These are phyloP conservation scores for Pachyseris speciosa DNA, from an alignment of 64 coral and sea anemone species.

Conservation along the genomic window DNA sequence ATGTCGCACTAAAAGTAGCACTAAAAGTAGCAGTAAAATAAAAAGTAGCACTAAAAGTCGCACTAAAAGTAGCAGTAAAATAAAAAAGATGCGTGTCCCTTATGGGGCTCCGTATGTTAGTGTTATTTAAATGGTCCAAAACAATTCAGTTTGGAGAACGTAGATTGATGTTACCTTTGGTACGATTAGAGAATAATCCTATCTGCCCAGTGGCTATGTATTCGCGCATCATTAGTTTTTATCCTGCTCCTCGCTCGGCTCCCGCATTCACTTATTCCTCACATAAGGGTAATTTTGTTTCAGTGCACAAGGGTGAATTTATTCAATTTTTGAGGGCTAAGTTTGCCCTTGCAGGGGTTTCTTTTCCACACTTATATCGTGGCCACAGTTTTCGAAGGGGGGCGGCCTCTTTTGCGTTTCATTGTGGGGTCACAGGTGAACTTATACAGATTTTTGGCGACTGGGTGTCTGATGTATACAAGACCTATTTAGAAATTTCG, in stretches of 20 bases:
- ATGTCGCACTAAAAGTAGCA: too few relatives aligned
- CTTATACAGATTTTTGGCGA: slow-evolving; percentile 38
- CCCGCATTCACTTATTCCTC: not conserved
- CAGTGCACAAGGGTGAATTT: slow-evolving; percentile 1
- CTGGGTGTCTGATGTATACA: slow-evolving; percentile 40
- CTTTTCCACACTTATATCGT: not conserved
- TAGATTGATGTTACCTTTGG: slow-evolving; percentile 3
- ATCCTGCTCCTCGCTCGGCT: not conserved
- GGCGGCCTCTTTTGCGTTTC: not conserved
- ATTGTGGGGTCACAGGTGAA: slow-evolving; percentile 17
- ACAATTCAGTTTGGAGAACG: not conserved
- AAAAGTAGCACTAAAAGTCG: too few relatives aligned
- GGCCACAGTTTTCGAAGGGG: slow-evolving; percentile 19
- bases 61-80: too few relatives aligned
- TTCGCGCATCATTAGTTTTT: not conserved
- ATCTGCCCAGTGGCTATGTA: not conserved
- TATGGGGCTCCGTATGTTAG: too few relatives aligned
- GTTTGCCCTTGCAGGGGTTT: not conserved
- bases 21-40: too few relatives aligned
- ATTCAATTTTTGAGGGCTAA: not conserved
- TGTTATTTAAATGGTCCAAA: slow-evolving; percentile 1
- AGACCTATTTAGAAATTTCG: not conserved
- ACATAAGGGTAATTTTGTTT: not conserved
- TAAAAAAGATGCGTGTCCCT: too few relatives aligned
- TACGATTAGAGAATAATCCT: not conserved